phyloP scores from a whole-genome alignment of 2,113 vertebrate species.

The Corynorhinus townsendii region DNA sequence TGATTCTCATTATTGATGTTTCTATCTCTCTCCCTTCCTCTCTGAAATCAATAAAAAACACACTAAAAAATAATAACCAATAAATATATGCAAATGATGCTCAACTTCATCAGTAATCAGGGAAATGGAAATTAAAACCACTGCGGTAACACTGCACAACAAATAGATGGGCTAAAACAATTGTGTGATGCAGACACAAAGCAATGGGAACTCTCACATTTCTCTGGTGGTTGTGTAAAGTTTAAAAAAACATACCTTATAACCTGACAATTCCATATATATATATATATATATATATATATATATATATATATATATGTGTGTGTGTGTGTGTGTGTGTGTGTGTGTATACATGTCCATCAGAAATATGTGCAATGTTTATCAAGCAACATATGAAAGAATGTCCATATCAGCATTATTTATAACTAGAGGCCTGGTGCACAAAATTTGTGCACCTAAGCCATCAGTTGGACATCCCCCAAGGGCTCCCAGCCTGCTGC shows the following conservation, averaged over 20 bases:
- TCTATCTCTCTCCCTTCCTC: no score
- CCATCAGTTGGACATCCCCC: no score
- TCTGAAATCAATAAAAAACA: no score
- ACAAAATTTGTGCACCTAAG: no score
- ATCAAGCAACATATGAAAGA: background rate
- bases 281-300: background rate
- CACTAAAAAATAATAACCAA: no score
- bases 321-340: no score
- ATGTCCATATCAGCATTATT: background rate
- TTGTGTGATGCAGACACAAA: background rate
- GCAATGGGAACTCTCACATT: background rate
- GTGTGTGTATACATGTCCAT: no score
- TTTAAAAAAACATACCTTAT: background rate
- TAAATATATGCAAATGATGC: background rate
- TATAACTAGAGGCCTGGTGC: background rate
- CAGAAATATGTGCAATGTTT: background rate
- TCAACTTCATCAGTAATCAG: conserved; percentile 2
- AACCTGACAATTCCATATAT: background rate
- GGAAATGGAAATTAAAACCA: conserved; percentile 11
- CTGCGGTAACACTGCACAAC: background rate
- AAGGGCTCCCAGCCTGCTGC: no score
- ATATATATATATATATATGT: no score
- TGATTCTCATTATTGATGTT: no score
- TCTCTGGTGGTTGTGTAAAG: background rate
- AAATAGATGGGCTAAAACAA: background rate